Base-by-base conservation (phyloP, 2,797 vertebrate species). In the Pipistrellus nathusii region DNA sequence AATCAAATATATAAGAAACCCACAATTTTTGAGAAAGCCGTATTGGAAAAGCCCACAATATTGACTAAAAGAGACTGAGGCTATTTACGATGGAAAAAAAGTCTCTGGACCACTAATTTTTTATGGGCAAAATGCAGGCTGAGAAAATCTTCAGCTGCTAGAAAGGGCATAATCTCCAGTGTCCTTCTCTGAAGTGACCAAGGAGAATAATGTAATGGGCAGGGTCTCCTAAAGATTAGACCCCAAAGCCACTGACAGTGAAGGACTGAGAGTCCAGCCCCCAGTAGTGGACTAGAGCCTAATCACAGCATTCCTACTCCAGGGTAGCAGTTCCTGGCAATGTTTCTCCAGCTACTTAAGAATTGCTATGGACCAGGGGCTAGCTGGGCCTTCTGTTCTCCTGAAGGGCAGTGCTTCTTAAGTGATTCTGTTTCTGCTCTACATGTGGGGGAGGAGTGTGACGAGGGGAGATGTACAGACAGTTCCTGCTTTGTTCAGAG, bases 121-220 rank as follows among this genome's bases (percentile, higher is more conserved):
- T 82, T 35, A 69, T 25, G 57, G 30, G 8, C 12, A 41, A 38
- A 85, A 27, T 9, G 5, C 55, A 82, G 38, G 32, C 62, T 53
- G 57, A 59, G 35, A 21, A 81, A 66, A 18, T 10, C 30, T 27
- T 62, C 32, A 8, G 17, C 5, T 17, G 46, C 59, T 5, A 38
- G 0, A 6, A 41, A 55, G 7, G 46, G 9, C 14, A 1, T 30
- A 69, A 75, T 38, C 91, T 75, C 15, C 23, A 41, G 41, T 12
- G 14, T 83, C 21, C 17, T 94, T 92, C 57, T 94, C 69, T 64
- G 53, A 83, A 73, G 38, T 32, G n/a, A 89, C 57, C 46, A 57
- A 90, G 57, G 35, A 88, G n/a, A 48, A 38, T 20, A 25, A 41
- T 4, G 10, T n/a, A 4, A 23, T 35, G 77, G 57, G 38, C 85